Percentiles rank a stretch among this genome's conserved stretches.
These are phyloP conservation scores for Aplochiton taeniatus DNA, from an alignment of 2,797 vertebrate species.

Conservation along the genomic window DNA sequence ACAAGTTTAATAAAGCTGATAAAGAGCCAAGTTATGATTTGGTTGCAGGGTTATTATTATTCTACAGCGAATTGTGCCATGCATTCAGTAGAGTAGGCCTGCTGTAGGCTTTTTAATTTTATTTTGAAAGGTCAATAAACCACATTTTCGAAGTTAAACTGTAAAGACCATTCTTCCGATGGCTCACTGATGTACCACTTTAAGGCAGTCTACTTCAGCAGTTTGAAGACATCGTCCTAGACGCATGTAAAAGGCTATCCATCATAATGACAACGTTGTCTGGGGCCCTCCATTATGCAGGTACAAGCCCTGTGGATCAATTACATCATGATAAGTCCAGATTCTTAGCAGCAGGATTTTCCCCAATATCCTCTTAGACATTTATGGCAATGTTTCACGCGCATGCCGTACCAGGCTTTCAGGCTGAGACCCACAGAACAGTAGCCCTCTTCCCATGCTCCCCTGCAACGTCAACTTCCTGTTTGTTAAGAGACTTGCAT, in stretches of 20 bases:
- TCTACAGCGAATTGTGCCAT: too few relatives aligned
- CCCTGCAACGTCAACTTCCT: constrained; percentile 58
- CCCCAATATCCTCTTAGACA: constrained; percentile 31
- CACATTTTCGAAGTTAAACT: too few relatives aligned
- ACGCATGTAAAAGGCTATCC: background rate
- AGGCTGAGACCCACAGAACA: constrained; percentile 37
- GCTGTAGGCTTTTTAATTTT: too few relatives aligned
- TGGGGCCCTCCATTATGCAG: constrained; percentile 12
- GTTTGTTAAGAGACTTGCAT: constrained; percentile 59
- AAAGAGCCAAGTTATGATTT: background rate
- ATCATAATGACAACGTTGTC: constrained; percentile 17
- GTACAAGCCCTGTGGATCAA: constrained; percentile 12
- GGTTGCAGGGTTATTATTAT: too few relatives aligned
- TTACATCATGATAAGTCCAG: constrained; percentile 3
- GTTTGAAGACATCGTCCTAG: background rate
- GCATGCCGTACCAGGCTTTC: constrained; percentile 47
- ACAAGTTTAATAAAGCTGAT: background rate
- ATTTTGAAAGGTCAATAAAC: too few relatives aligned
- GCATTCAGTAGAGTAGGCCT: too few relatives aligned
- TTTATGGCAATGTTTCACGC: too few relatives aligned
- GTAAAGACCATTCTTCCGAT: too few relatives aligned
- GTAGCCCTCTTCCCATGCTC: constrained; percentile 58
- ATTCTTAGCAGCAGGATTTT: constrained; percentile 27
- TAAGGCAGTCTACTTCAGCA: too few relatives aligned
- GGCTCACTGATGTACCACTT: too few relatives aligned